A percentile compares a stretch with the other conserved stretches of the same genome.
phyloP scores from a whole-genome alignment of 1,140 invertebrate genomes.

The Nymphalis io region DNA sequence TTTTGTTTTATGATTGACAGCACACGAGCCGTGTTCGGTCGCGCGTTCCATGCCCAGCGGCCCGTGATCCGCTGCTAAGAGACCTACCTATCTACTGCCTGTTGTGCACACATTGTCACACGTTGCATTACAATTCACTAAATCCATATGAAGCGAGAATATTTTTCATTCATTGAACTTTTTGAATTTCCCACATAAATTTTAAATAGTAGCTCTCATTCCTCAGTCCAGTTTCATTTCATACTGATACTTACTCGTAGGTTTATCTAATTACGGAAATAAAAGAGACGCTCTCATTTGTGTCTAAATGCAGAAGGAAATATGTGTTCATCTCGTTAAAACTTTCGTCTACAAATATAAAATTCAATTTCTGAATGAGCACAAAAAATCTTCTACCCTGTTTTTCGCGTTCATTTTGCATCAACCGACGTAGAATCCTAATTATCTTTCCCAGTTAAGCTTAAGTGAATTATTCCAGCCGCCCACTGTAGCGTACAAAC shows the following conservation, averaged over 20 bases:
- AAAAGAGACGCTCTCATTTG: slow-evolving; percentile 58
- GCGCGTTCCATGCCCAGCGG: slow-evolving; percentile 69
- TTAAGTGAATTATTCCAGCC: slow-evolving; percentile 80
- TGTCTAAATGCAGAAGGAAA: slow-evolving; percentile 66
- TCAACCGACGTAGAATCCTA: slow-evolving; percentile 80
- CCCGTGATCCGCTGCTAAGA: slow-evolving; percentile 70
- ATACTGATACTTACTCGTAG: slow-evolving; percentile 37
- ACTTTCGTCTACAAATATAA: slow-evolving; percentile 78
- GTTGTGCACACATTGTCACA: slow-evolving; percentile 63
- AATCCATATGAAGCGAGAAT: slow-evolving; percentile 37
- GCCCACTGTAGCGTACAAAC: slow-evolving; percentile 78
- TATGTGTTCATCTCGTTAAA: slow-evolving; percentile 75
- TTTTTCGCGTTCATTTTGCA: slow-evolving; percentile 80
- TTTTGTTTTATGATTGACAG: slow-evolving; percentile 79
- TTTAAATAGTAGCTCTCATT: slow-evolving; percentile 22
- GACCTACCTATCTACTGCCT: slow-evolving; percentile 61
- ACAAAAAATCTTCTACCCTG: slow-evolving; percentile 76
- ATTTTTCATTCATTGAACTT: slow-evolving; percentile 46
- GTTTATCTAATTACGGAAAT: slow-evolving; percentile 60
- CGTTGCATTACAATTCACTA: slow-evolving; percentile 56
- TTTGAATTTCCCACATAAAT: slow-evolving; percentile 40
- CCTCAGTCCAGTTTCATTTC: slow-evolving; percentile 21
- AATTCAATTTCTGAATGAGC: slow-evolving; percentile 81
- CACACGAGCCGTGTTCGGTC: slow-evolving; percentile 76
- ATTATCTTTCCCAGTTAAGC: slow-evolving; percentile 81